Evolutionary conservation across 2,888 invertebrate genomes (phyloP).

Genomic region (Lycia hirtaria): DNA sequence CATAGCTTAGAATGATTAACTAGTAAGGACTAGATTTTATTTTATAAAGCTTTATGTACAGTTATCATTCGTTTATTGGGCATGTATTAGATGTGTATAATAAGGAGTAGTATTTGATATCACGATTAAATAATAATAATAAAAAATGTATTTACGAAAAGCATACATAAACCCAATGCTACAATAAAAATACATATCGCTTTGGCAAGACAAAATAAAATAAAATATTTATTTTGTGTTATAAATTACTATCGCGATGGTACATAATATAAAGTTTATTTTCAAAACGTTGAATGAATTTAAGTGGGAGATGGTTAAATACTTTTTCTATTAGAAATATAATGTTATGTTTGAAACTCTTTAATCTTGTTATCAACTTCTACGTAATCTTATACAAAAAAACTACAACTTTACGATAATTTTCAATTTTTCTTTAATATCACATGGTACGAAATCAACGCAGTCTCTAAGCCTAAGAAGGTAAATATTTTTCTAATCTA

Average conservation of each 20-base stretch:
- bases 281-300: conserved; percentile 50
- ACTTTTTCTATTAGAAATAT: conserved; percentile 49
- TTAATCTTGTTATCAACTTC: conserved; percentile 49
- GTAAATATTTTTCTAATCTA: conserved; percentile 74
- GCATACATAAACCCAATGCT: conserved; percentile 75
- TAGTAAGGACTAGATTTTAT: conserved; percentile 79
- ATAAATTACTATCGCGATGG: conserved; percentile 60
- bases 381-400: conserved; percentile 37
- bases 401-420: conserved; percentile 39
- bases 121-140: conserved; percentile 61
- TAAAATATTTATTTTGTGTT: conserved; percentile 44
- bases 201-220: conserved; percentile 68
- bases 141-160: conserved; percentile 62
- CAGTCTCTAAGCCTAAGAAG: conserved; percentile 67
- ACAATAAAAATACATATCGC: conserved; percentile 85
- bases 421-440: conserved; percentile 50
- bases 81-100: conserved; percentile 76
- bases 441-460: conserved; percentile 60
- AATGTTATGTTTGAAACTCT: conserved; percentile 52
- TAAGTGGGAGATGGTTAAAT: conserved; percentile 46
- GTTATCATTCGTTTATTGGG: conserved; percentile 75
- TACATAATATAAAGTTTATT: conserved; percentile 62
- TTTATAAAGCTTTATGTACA: conserved; percentile 83
- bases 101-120: conserved; percentile 82
- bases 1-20: conserved; percentile 78